Evolutionary conservation across 2,888 invertebrate species (phyloP).

Genomic region (Drosophila neonasuta): DNA sequence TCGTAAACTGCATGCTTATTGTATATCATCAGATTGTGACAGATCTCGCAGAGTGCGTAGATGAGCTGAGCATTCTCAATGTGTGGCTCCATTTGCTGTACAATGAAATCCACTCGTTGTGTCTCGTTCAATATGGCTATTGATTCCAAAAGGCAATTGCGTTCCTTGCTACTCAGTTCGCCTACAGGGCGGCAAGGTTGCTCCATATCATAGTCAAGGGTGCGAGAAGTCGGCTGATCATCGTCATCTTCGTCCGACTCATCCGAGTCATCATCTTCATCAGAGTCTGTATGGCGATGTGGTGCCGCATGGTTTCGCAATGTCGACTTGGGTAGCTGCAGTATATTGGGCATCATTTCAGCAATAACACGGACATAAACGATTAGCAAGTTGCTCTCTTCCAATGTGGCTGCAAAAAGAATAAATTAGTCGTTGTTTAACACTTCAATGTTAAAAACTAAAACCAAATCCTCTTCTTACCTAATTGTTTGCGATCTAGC

Average conservation of each 20-base stretch:
- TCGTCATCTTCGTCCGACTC: conserved; percentile 61
- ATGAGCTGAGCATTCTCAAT: conserved; percentile 84
- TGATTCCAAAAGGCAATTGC: conserved; percentile 76
- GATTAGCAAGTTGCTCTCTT: conserved; percentile 66
- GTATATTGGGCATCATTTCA: conserved; percentile 79
- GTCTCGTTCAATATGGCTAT: conserved; percentile 87
- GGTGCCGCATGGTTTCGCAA: conserved; percentile 61
- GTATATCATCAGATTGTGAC: conserved; percentile 91
- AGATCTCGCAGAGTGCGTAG: conserved; percentile 88
- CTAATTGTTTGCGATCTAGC: conserved; percentile 79
- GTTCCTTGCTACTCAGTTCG: conserved; percentile 73
- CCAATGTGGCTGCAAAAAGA: conserved; percentile 64
- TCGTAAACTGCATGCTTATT: conserved; percentile 92
- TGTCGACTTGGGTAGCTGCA: conserved; percentile 80
- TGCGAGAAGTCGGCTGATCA: conserved; percentile 36
- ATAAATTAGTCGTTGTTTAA: background rate
- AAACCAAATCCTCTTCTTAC: conserved; percentile 47
- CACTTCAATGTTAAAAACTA: background rate
- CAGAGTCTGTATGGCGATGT: conserved; percentile 73
- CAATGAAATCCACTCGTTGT: conserved; percentile 84
- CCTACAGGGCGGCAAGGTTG: conserved; percentile 36
- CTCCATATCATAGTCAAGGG: conserved; percentile 60
- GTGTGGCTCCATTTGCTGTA: conserved; percentile 81
- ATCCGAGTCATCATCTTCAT: conserved; percentile 74
- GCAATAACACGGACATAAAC: conserved; percentile 80